phyloP scores from a whole-genome alignment of 2,113 vertebrate species.

The Romanogobio albipinnatus region DNA sequence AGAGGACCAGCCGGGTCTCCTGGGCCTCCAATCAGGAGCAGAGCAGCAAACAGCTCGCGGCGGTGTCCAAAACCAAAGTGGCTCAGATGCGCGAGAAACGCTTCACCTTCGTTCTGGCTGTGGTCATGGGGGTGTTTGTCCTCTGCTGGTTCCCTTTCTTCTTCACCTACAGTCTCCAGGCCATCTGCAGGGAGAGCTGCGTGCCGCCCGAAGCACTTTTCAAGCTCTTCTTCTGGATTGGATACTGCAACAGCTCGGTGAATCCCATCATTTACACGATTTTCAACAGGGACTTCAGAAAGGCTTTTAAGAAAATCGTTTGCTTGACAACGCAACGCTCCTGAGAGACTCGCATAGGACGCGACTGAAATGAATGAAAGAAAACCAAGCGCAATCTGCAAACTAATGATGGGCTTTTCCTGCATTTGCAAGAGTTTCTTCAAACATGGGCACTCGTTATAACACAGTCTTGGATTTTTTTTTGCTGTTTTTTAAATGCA shows the following conservation, averaged over 20 bases:
- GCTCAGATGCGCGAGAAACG: constrained; percentile 81
- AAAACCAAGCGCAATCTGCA: neutral
- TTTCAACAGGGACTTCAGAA: constrained; percentile 85
- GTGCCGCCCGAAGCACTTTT: constrained; percentile 83
- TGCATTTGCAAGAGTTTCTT: neutral
- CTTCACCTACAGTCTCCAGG: constrained; percentile 86
- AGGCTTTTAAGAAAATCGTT: constrained; percentile 82
- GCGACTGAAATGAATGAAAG: neutral
- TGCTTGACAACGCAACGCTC: constrained; percentile 62
- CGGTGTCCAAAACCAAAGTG: constrained; percentile 71
- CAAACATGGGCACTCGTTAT: neutral
- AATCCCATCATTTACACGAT: constrained; percentile 79
- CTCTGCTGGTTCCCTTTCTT: constrained; percentile 92
- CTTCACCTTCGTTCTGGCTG: constrained; percentile 83
- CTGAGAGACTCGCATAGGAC: constrained; percentile 47
- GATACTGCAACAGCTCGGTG: constrained; percentile 79
- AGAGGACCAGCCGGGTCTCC: constrained; percentile 52
- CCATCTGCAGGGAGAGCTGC: constrained; percentile 80
- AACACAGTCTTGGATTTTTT: neutral
- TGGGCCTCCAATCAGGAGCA: constrained; percentile 64
- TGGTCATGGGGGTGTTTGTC: constrained; percentile 86
- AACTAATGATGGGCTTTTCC: neutral
- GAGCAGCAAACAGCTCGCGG: constrained; percentile 63
- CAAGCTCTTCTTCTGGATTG: constrained; percentile 90
- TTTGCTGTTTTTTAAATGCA: neutral